Conservation (phyloP, 37 sponge, comb jelly and placozoan genomes). For the Aplysina aerophoba region DNA sequence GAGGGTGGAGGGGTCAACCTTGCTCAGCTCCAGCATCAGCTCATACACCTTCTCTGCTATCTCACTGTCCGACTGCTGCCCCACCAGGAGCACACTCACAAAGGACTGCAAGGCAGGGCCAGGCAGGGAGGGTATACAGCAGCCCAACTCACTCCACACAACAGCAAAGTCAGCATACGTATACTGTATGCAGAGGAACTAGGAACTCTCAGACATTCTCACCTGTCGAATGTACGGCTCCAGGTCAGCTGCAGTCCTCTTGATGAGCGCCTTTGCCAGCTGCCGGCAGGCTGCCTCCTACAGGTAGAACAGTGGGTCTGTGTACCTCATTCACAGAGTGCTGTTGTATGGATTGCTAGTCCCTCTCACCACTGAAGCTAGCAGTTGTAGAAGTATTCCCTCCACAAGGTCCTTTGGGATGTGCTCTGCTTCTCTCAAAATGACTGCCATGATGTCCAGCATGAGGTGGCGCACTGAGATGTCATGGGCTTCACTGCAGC, state of each 20-base stretch:
- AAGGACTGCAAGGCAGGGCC: conserved; percentile 75
- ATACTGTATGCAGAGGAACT: conserved; percentile 40
- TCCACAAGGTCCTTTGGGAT: conserved; percentile 78
- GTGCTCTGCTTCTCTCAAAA: conserved; percentile 76
- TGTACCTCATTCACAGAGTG: no score
- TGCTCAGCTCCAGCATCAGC: conserved; percentile 77
- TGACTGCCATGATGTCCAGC: conserved; percentile 62
- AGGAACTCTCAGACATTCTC: neutral
- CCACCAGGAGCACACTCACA: conserved; percentile 70
- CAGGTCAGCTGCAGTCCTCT: conserved; percentile 63
- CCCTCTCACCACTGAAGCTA: conserved; percentile 51
- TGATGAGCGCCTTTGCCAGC: conserved; percentile 74
- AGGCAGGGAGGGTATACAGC: conserved; percentile 33
- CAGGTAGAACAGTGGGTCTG: no score
- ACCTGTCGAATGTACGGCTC: conserved; percentile 87
- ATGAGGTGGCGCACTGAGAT: conserved; percentile 68
- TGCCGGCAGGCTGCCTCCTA: neutral
- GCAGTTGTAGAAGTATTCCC: conserved; percentile 52
- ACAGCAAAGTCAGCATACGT: neutral
- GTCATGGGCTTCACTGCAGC: conserved; percentile 64
- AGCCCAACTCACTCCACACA: conserved; percentile 15
- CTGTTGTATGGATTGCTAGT: neutral
- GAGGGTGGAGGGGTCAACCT: conserved; percentile 73
- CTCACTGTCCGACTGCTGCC: conserved; percentile 76
- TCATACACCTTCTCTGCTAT: conserved; percentile 76